Evolutionary conservation across 1,140 invertebrate genomes (phyloP), one percentile per base, ranked within the genome.

Genomic region (Pomacea maculata): DNA sequence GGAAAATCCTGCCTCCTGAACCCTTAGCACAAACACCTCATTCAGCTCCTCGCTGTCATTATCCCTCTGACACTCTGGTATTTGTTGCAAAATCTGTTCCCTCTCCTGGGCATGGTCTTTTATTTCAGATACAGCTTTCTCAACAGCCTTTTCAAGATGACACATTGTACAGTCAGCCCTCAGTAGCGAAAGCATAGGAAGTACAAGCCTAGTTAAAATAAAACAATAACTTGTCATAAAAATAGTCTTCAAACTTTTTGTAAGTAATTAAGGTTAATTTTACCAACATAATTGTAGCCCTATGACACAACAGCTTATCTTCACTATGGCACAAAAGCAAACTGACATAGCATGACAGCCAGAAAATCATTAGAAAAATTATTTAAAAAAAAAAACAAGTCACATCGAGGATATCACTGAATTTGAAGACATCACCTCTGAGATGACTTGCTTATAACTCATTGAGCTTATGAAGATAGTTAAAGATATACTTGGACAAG

Each of bases 101-200:
- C 21, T 70, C 67, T 70, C 67, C 52, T 65, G 63, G 21, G n/a
- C 7, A 14, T 7, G n/a, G 5, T 14, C 8, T 21, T 78, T 65
- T 4, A 78, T 57, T n/a, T 25, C 65, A 57, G 67, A 29, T 25
- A 83, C 79, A 17, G 88, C 86, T 55, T 71, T 72, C 25, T 83
- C 81, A 81, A 85, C 82, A 9, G 87, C 85, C 55, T 73, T 73
- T 68, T 83, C 65, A 34, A 88, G 64, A 61, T 88, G 85, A n/a
- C 83, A 73, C 67, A 81, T 77, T 54, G 72, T 83, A 73, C 83
- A 86, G 68, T 84, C 77, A 12, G 75, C n/a, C 67, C 86, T 86
- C 17, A 89, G 81, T 65, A 78, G 70, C 11, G 83, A 84, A 64
- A 89, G 83, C 67, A 89, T 71, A 5, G 85, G 83, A 78, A 84